Base-by-base conservation (phyloP, 2,113 vertebrate species). In the Mirounga angustirostris region DNA sequence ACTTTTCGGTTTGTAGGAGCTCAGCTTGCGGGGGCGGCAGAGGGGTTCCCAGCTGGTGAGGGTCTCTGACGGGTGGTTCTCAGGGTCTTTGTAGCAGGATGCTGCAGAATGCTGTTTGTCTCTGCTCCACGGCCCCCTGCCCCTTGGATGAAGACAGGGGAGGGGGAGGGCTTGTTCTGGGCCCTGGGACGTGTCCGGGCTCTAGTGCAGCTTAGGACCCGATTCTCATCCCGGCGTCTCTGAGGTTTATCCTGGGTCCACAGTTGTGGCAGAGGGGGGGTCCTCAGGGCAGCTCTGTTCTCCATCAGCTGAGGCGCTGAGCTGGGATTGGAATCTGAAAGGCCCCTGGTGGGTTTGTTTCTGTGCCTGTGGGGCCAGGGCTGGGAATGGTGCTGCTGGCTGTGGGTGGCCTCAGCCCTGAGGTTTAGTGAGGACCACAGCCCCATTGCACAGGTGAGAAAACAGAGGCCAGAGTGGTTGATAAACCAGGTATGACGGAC, bases 221-320 rank as follows among this genome's bases (percentile, higher is more conserved):
- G 28, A 13, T 46, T 50, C 46, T 52, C 50, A n/a, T 2, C 24
- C 11, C 4, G 1, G 59, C 54, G 2, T 80, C 54, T 40, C 24
- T 0, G 2, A 19, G 13, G 24, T 43, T 33, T 43, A 30, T n/a
- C 36, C 61, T 2, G 15, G 52, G 88, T 7, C 46, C 0, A 0
- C 24, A 14, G 63, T 80, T 22, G 36, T 3, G 24, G 73, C 40
- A 46, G 40, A 16, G 7, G 3, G 14, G 43, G 76, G 65, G 59
- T 19, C n/a, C 52, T 80, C 43, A 26, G 19, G 56, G 85, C 36
- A 61, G 84, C 63, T 88, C 61, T 63, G 19, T 56, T 54, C n/a
- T 52, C 40, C 26, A 5, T 3, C 14, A 33, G 69, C 24, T 1
- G 69, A 58, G 65, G n/a, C 43, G 1, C 61, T 59, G 56, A 58